Percentiles rank a stretch among this genome's conserved stretches.
phyloP scores from a whole-genome alignment of 2,113 vertebrate species.

The Accipiter virgatus region DNA sequence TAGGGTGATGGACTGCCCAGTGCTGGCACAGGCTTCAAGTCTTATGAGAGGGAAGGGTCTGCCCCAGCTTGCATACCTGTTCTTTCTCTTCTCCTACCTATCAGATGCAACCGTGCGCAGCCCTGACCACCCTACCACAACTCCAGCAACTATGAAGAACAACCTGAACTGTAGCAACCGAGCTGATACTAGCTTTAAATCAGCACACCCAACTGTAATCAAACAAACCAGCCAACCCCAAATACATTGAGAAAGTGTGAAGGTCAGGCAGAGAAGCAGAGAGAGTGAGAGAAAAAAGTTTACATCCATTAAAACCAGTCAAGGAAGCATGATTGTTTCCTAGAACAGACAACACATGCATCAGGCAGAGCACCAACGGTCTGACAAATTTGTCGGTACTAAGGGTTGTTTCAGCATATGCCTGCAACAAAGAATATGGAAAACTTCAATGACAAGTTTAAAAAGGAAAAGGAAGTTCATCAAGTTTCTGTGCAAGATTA shows the following conservation, averaged over 20 bases:
- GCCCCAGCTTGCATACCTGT: background rate
- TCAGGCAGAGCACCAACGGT: background rate
- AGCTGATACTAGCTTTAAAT: background rate
- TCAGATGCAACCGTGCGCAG: background rate
- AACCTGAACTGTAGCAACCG: background rate
- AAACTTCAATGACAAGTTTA: background rate
- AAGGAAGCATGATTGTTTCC: background rate
- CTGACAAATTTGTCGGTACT: background rate
- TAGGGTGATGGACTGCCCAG: background rate
- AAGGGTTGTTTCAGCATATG: background rate
- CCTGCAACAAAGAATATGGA: background rate
- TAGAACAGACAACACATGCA: background rate
- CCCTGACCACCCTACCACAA: background rate
- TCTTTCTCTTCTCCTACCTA: background rate
- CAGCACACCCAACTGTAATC: background rate
- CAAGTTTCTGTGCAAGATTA: background rate
- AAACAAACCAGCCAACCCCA: background rate
- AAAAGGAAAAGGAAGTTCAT: background rate
- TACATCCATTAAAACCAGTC: background rate
- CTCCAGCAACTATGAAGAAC: background rate
- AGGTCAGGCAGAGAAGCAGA: background rate
- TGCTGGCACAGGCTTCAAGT: background rate
- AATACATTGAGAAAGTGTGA: background rate
- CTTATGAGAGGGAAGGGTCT: background rate
- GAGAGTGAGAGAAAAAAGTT: background rate